Conservation (phyloP, 2,888 invertebrate species). For the Choreutis nemorana region DNA sequence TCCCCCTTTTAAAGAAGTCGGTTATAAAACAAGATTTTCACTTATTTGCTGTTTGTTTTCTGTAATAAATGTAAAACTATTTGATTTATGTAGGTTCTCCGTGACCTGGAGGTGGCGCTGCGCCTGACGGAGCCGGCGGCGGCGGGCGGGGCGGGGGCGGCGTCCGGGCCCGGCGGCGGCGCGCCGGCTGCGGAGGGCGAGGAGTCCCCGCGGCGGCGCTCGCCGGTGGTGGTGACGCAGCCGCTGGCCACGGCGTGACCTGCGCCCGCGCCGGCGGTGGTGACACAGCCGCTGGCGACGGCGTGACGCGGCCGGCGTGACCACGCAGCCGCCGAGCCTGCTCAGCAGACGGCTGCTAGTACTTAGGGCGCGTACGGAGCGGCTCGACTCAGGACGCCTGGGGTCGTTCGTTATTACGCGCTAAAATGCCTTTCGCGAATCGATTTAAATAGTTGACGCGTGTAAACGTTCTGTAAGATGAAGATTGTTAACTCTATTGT, state of each 20-base stretch:
- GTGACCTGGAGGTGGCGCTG: slow-evolving; percentile 89
- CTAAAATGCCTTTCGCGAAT: slow-evolving; percentile 17
- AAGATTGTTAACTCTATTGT: slow-evolving; percentile 59
- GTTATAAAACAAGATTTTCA: too few species aligned
- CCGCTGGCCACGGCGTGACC: slow-evolving; percentile 52
- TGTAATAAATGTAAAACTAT: not conserved
- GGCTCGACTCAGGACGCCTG: too few species aligned
- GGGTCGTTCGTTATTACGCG: too few species aligned
- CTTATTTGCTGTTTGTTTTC: not conserved
- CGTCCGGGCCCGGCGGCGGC: slow-evolving; percentile 26
- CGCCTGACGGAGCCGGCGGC: slow-evolving; percentile 61
- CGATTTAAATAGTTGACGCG: slow-evolving; percentile 17
- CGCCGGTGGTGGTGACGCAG: slow-evolving; percentile 67
- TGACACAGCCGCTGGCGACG: slow-evolving; percentile 27
- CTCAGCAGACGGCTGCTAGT: not conserved
- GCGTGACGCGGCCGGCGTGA: slow-evolving; percentile 33
- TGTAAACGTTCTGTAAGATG: slow-evolving; percentile 24
- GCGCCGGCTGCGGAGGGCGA: slow-evolving; percentile 44
- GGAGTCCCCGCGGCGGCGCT: slow-evolving; percentile 56
- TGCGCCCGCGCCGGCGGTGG: slow-evolving; percentile 36
- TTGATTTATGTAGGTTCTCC: slow-evolving; percentile 68
- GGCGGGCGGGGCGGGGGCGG: slow-evolving; percentile 19
- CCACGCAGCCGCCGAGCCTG: slow-evolving; percentile 5
- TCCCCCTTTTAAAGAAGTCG: too few species aligned
- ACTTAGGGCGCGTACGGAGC: slow-evolving; percentile 3